Evolutionary conservation across 2,888 invertebrate genomes (phyloP), one percentile per base, ranked within the genome.

Genomic region (Leptinotarsa rubiginosa): DNA sequence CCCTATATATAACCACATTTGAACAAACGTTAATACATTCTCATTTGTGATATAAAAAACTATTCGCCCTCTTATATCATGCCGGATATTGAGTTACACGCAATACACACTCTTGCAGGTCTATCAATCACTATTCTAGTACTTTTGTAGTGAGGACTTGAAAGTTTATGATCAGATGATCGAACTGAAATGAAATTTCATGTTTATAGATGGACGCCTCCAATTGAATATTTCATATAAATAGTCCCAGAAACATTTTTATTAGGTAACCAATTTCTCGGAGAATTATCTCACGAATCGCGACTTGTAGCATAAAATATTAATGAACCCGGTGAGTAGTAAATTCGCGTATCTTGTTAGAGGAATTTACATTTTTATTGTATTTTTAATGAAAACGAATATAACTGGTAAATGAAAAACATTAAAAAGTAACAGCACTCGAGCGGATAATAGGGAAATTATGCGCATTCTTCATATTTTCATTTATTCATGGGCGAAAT

Each of bases 361-460:
- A 67, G 76, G 74, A 80, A 84, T 83, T 84, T 81, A 81, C 84
- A 84, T 84, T 84, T 84, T 84, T 82, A 84, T 84, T 84, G 82
- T 82, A 78, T 81, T 83, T 84, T 84, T 83, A 83, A 84, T 84
- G 83, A 80, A 83, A 84, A 79, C 78, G 81, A 76, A 81, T 80
- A 75, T 79, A 80, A 80, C 75, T 79, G 77, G 79, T 77, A 77
- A 81, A 82, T 81, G 83, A 80, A 80, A 82, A 82, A 79, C 81
- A 83, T 82, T 83, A 82, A 83, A 81, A 75, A 81, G 80, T 81
- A 82, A 83, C 79, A 81, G 76, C 68, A 77, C 75, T 75, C 75
- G 77, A 78, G 78, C 81, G 80, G 70, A 72, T 78, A 72, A 77
- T 70, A 47, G 67, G 72, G 75, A 72, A 81, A 84, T 84, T 83